Conservation (phyloP, 2,797 vertebrate genomes). For the Lutjanus argentimaculatus region DNA sequence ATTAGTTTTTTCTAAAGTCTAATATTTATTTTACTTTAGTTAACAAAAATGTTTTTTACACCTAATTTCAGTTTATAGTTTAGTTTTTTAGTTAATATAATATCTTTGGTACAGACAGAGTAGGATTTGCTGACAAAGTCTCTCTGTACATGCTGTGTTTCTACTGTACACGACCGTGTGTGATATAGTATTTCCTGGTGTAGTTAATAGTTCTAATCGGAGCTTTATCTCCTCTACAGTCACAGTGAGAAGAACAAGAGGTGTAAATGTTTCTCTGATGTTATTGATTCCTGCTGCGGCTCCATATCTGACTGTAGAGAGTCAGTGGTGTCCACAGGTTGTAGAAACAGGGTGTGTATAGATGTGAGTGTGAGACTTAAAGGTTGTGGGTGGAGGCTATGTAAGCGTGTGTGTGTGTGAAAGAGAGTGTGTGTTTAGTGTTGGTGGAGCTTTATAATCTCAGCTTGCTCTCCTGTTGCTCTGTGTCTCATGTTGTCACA, state of each 20-base stretch:
- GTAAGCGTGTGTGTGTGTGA: background rate
- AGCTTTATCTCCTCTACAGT: background rate
- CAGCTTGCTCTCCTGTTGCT: slow-evolving; percentile 40
- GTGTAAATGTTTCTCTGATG: slow-evolving; percentile 55
- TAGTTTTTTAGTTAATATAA: too few relatives aligned
- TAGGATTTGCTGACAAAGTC: background rate
- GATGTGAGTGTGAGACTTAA: slow-evolving; percentile 1
- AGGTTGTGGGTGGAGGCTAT: background rate
- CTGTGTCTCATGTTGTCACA: slow-evolving; percentile 75
- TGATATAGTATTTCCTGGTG: background rate
- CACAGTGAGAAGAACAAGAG: slow-evolving; percentile 20
- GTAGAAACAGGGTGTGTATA: slow-evolving; percentile 15
- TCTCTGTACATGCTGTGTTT: background rate
- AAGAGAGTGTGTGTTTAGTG: background rate
- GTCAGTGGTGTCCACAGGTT: slow-evolving; percentile 39
- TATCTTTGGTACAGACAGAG: background rate
- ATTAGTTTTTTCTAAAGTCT: too few relatives aligned
- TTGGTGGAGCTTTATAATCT: slow-evolving; percentile 30
- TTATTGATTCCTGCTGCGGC: slow-evolving; percentile 54
- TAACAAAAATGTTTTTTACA: too few relatives aligned
- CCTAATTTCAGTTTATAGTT: too few relatives aligned
- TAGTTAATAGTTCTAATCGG: slow-evolving; percentile 2
- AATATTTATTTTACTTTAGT: too few relatives aligned
- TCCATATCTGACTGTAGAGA: slow-evolving; percentile 44
- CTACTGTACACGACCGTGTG: background rate